Base-by-base conservation (phyloP, 2,888 invertebrate species). In the Nephrocerus scutellatus region DNA sequence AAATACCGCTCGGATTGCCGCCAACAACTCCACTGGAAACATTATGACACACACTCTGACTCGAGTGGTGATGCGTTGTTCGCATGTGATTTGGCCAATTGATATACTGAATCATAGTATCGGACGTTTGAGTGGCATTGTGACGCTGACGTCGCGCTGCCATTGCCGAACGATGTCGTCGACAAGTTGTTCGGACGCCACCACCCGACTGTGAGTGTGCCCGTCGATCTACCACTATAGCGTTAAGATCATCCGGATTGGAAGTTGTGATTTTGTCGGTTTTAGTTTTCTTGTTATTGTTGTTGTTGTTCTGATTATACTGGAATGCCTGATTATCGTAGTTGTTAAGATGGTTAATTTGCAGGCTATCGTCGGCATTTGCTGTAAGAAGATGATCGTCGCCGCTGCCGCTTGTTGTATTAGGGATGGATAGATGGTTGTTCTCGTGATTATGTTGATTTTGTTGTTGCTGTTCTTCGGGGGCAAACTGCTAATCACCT, bases 401-500 rank as follows among this genome's bases (percentile, higher is more conserved):
- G 12, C 63, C 63, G 36, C 61, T 61, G 52, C 57, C 59, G 33
- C 50, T 50, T 19, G 55, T 48, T 30, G 62, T 58, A 19, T 55
- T 56, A 29, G 58, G 58, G 44, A 62, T 49, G 41, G 62, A 60
- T 19, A 59, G 43, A 49, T 59, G 59, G 14, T 48, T 56, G 50
- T 57, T 59, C 44, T 60, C 62, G 48, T 57, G 57, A 48, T 54
- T 56, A 30, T 50, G 47, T 32, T 48, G 40, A 31, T 56, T 56
- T 41, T 54, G 55, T 46, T 59, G 57, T 44, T 55, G 68, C 60
- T 63, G 63, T 59, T 66, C 66, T 54, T 67, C 64, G 67, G 68
- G 67, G 68, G 69, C 68, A 66, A 68, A 76, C 72, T 77, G 77
- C 77, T 78, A 78, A 72, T 78, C 78, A 58, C 78, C 78, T 56